Conservation (phyloP, 1,140 invertebrate species). For the Conus betulinus region DNA sequence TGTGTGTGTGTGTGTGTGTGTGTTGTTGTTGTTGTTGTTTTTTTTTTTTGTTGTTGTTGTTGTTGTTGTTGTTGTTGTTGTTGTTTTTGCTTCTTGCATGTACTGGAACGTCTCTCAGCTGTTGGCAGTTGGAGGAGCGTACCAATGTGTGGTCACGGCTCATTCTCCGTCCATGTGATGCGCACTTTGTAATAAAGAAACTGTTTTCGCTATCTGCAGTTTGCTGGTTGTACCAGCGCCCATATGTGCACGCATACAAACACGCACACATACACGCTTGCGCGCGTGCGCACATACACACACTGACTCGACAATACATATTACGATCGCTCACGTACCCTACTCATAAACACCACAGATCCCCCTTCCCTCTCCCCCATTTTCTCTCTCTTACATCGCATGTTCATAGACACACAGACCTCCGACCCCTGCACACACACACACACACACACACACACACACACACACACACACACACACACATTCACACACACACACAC, state of each 20-base stretch:
- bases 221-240: too few relatives aligned
- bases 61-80: too few relatives aligned
- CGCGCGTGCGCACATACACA: not conserved
- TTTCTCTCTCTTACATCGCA: not conserved
- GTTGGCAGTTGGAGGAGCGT: too few relatives aligned
- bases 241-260: not conserved
- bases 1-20: too few relatives aligned
- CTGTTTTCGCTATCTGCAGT: too few relatives aligned
- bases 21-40: too few relatives aligned
- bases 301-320: not conserved
- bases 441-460: slow-evolving; percentile 8
- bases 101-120: too few relatives aligned
- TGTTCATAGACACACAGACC: not conserved
- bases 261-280: not conserved
- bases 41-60: too few relatives aligned
- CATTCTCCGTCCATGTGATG: too few relatives aligned
- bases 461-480: slow-evolving; percentile 2
- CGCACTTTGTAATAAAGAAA: too few relatives aligned
- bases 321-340: not conserved
- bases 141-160: too few relatives aligned
- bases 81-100: too few relatives aligned
- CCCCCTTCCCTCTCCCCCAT: not conserved
- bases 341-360: not conserved
- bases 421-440: not conserved
- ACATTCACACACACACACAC: not conserved